Base-by-base conservation (phyloP, 2,888 invertebrate species). In the Epistrophe eligans region DNA sequence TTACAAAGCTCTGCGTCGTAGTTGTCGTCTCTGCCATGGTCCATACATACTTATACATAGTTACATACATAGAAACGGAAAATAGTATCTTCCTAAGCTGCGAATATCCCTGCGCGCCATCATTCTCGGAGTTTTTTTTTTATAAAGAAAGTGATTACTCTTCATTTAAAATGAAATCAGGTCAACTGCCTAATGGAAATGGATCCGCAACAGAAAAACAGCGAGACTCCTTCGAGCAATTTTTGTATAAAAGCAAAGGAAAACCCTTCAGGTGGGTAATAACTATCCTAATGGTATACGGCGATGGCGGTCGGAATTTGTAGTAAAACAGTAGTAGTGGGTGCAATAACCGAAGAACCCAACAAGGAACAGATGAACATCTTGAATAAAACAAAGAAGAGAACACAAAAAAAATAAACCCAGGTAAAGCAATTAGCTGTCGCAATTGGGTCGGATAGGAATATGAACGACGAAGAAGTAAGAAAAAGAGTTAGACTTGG, bases 121-220 rank as follows among this genome's bases (percentile, higher is more conserved):
- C 71, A 67, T 45, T 58, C n/a, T 70, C 62, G n/a, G 10, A 19
- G 32, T 24, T 24, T 24, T 24, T 24, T 24, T 43, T 40, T 35
- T 58, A 55, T 50, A 85, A 82, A 71, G 77, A 70, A 57, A 74
- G 77, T 77, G 77, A 85, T 85, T 85, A 82, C 85, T 82, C 71
- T 79, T 81, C 73, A 82, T 85, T 79, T 74, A 71, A 76, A 87
- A 83, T 76, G 66, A 83, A 87, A 87, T 83, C 87, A 83, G 87
- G 87, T 87, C 87, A 87, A 72, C 66, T 50, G 83, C 52, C 74
- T 60, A 67, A 73, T 74, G 67, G 45, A 55, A 64, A 58, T 48
- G 79, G 71, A 45, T 71, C 43, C 55, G n/a, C n/a, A 24, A 24
- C n/a, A 70, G 64, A 35, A 74, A 38, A 71, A 38, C 28, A 48